Conservation (phyloP, 1,140 invertebrate species). For the Teleogryllus occipitalis region DNA sequence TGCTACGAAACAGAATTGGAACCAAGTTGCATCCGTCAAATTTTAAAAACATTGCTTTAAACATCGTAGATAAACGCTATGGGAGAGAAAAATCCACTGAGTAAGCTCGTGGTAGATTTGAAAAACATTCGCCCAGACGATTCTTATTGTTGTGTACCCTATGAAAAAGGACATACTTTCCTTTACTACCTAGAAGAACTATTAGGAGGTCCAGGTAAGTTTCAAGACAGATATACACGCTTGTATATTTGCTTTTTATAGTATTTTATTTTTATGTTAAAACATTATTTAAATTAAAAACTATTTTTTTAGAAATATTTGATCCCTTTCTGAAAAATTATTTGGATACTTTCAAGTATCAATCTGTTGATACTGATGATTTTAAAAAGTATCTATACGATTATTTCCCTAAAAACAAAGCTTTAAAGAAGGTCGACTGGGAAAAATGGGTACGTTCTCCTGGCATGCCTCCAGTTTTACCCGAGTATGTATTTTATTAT, state of each 20-base stretch:
- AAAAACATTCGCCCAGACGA: constrained; percentile 82
- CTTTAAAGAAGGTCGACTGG: constrained; percentile 63
- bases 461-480: constrained; percentile 81
- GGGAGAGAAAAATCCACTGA: constrained; percentile 55
- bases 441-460: constrained; percentile 69
- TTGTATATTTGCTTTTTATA: neutral
- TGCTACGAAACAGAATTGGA: neutral
- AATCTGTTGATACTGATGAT: constrained; percentile 72
- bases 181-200: constrained; percentile 78
- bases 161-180: constrained; percentile 87
- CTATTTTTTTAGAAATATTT: constrained; percentile 51
- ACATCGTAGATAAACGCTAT: constrained; percentile 45
- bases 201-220: constrained; percentile 68
- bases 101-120: constrained; percentile 70
- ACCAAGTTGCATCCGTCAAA: too few relatives aligned
- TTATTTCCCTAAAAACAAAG: constrained; percentile 58
- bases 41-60: neutral
- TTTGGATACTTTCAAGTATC: constrained; percentile 68
- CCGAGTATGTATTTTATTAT: constrained; percentile 45
- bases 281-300: neutral
- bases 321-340: constrained; percentile 80
- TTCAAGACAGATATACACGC: neutral
- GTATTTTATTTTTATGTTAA: constrained; percentile 8
- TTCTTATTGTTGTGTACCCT: constrained; percentile 80
- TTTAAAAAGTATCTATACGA: constrained; percentile 73